These are phyloP conservation scores for Magallana ariakensis DNA, from an alignment of 1,140 invertebrate genomes.

Conservation along the genomic window DNA sequence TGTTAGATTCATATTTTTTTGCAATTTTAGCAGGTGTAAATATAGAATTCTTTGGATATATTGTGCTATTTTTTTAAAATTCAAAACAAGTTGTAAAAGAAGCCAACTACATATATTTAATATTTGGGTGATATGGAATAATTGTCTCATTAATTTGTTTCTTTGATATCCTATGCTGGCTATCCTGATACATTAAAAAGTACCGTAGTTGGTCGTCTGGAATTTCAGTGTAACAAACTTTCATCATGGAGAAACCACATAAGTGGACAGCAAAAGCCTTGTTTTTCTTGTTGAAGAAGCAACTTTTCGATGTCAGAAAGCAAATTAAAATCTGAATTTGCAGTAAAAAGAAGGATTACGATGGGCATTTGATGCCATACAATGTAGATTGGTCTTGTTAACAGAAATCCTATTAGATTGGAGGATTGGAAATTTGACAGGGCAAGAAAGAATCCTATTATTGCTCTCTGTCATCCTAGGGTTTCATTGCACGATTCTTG, in stretches of 20 bases:
- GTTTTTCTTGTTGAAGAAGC: constrained; percentile 16
- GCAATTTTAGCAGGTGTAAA: too few species aligned
- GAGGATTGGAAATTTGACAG: constrained; percentile 29
- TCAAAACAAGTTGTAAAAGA: too few species aligned
- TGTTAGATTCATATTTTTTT: too few species aligned
- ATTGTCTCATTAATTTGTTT: too few species aligned
- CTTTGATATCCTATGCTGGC: too few species aligned
- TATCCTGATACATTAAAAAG: too few species aligned
- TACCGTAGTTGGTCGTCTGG: background rate
- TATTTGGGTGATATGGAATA: too few species aligned
- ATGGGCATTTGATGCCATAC: constrained; percentile 26
- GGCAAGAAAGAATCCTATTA: constrained; percentile 25
- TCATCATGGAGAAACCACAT: background rate
- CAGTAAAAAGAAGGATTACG: constrained; percentile 26
- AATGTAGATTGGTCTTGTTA: constrained; percentile 36
- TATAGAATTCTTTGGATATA: too few species aligned
- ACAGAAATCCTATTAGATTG: constrained; percentile 32
- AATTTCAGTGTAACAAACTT: background rate
- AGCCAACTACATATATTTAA: too few species aligned
- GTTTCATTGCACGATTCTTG: constrained; percentile 18
- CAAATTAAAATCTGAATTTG: constrained; percentile 8
- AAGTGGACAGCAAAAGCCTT: background rate
- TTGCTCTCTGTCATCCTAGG: constrained; percentile 28
- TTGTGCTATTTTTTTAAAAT: too few species aligned
- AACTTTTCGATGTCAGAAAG: constrained; percentile 22